Evolutionary conservation across 2,797 vertebrate genomes (phyloP).

Genomic region (Hozukius guyotensis): DNA sequence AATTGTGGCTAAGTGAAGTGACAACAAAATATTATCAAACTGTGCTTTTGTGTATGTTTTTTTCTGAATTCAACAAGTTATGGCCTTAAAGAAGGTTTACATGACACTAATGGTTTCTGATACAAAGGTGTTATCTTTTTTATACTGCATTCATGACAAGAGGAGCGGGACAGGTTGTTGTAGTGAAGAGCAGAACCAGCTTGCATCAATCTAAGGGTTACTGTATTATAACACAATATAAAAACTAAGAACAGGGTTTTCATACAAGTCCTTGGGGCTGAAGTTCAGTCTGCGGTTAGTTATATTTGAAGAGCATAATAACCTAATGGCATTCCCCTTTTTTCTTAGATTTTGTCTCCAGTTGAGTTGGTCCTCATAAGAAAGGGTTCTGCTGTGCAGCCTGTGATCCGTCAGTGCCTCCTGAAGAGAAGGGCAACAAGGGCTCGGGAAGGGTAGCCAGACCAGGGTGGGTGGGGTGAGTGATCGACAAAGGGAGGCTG

Average conservation of each 20-base stretch:
- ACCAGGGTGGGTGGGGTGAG: constrained; percentile 79
- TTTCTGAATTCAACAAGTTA: constrained; percentile 33
- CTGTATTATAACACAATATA: constrained; percentile 67
- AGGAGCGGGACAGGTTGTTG: constrained; percentile 22
- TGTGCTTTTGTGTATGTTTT: constrained; percentile 51
- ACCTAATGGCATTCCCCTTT: constrained; percentile 35
- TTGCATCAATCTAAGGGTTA: constrained; percentile 61
- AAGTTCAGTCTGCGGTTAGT: constrained; percentile 56
- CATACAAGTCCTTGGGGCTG: constrained; percentile 57
- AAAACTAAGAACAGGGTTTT: constrained; percentile 63
- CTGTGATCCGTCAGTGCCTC: constrained; percentile 62
- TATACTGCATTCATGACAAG: constrained; percentile 23
- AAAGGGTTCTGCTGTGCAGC: constrained; percentile 82
- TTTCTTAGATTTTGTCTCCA: constrained; percentile 20
- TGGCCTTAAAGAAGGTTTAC: constrained; percentile 32
- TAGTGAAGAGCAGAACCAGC: constrained; percentile 40
- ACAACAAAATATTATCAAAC: constrained; percentile 52
- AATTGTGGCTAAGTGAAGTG: constrained; percentile 16
- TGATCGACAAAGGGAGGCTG: constrained; percentile 85
- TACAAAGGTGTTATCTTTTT: constrained; percentile 31
- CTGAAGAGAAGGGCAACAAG: constrained; percentile 83
- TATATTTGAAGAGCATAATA: constrained; percentile 54
- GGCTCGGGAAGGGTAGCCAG: constrained; percentile 86
- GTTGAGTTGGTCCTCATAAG: constrained; percentile 74
- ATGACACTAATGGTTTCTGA: constrained; percentile 41